Evolutionary conservation across 2,888 invertebrate species (phyloP).

Genomic region (Hoplodrina blanda): DNA sequence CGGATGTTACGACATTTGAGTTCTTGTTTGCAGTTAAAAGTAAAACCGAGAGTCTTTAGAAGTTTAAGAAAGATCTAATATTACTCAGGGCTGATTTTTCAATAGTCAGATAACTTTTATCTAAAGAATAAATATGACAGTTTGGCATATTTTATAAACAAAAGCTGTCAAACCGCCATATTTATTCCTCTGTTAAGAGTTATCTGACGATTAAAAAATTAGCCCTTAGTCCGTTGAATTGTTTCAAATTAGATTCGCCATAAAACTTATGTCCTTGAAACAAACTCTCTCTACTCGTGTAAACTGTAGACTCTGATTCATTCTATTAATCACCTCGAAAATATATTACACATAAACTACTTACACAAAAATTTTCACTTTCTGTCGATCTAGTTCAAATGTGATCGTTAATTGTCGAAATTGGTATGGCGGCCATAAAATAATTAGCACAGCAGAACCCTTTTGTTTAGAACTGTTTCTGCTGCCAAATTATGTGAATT

Average conservation of each 20-base stretch:
- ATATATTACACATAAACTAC: conserved; percentile 19
- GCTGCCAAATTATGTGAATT: conserved; percentile 48
- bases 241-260: conserved; percentile 43
- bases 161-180: no score
- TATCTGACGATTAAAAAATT: no score
- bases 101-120: no score
- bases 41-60: conserved; percentile 18
- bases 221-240: conserved; percentile 7
- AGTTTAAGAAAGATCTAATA: conserved; percentile 3
- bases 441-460: conserved; percentile 51
- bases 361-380: conserved; percentile 42
- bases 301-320: conserved; percentile 38
- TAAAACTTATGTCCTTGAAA: conserved; percentile 42
- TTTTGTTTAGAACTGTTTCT: conserved; percentile 37
- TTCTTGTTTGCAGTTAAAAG: conserved; percentile 14
- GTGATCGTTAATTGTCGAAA: conserved; percentile 50
- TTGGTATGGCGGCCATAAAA: conserved; percentile 38
- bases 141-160: no score
- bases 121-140: no score
- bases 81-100: background rate
- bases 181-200: no score
- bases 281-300: conserved; percentile 33
- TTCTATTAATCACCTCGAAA: conserved; percentile 37
- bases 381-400: conserved; percentile 38
- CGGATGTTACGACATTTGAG: conserved; percentile 37